These are phyloP conservation scores for Yponomeuta sedellus DNA, from an alignment of 2,888 invertebrate genomes.

Conservation along the genomic window DNA sequence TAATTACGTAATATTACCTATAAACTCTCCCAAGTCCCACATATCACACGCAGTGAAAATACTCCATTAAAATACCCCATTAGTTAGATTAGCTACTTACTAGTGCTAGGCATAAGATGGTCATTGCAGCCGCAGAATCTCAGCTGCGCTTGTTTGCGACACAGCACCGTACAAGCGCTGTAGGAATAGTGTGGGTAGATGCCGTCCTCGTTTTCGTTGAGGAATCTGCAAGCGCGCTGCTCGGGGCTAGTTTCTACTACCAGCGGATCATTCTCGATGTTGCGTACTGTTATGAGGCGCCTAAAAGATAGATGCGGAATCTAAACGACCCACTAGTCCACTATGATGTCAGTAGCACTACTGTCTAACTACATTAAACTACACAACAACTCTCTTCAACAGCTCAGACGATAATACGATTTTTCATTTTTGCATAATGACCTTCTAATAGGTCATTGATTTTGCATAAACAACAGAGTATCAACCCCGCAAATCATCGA, in stretches of 20 bases:
- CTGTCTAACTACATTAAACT: no score
- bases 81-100: slow-evolving; percentile 43
- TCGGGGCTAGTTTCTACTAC: slow-evolving; percentile 76
- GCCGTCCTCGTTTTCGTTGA: slow-evolving; percentile 78
- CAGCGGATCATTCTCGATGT: slow-evolving; percentile 83
- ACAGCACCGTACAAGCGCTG: slow-evolving; percentile 83
- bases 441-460: no score
- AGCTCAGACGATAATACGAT: no score
- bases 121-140: slow-evolving; percentile 80
- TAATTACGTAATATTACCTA: no score
- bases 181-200: slow-evolving; percentile 82
- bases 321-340: neutral
- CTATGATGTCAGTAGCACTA: slow-evolving; percentile 15
- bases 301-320: slow-evolving; percentile 35
- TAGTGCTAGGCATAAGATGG: slow-evolving; percentile 80
- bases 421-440: no score
- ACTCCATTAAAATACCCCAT: neutral
- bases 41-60: neutral
- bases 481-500: no score
- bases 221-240: slow-evolving; percentile 83
- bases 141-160: slow-evolving; percentile 79
- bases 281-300: slow-evolving; percentile 69
- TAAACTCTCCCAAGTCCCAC: no score
- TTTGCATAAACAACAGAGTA: no score
- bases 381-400: no score